Base-by-base conservation (phyloP, 2,888 invertebrate species). In the Acanthosepion lycidas region DNA sequence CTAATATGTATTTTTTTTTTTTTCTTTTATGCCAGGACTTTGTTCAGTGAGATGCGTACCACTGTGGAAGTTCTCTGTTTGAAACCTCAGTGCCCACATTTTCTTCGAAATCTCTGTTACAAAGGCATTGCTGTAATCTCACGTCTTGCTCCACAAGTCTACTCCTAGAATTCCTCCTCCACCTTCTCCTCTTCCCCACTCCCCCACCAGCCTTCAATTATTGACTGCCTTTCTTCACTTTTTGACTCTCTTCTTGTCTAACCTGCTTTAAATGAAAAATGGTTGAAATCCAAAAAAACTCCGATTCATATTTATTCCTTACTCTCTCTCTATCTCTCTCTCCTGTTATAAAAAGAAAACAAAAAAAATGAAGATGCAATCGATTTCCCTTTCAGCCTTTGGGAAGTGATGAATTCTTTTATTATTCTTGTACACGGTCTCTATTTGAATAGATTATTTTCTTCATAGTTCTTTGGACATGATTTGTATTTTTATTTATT, bases 1-100 rank as follows among this genome's bases (percentile, higher is more conserved):
- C 49, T 92, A 12, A 48, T 26, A 8, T 78, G 6, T 59, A n/a
- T 42, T 94, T 28, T 92, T 94, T 28, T 92, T 93, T 93, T 53
- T 94, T 64, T 95, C 91, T 94, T 95, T 95, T 94, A 26, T 95
- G 96, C 28, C 96, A 98, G 98, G 95, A 97, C 97, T 94, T 98
- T 99, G 97, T 99, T 99, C 98, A 98, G 98, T 96, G 99, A 99
- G 97, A 98, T 99, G 96, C 98, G 99, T 96, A 98, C 98, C 96
- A 98, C 98, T 0, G 98, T 98, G 20, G 98, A 98, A 97, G 98
- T 98, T 91, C 97, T 98, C 28, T 98, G 98, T 1, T 97, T 97
- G 95, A 98, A 98, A 95, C 98, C 98, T 48, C 98, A 98, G 92
- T 98, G 98, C 96, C 99, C 99, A 2, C 97, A 95, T 28, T 95